Conservation (phyloP, 2,888 invertebrate species). For the Cephus pulcher region DNA sequence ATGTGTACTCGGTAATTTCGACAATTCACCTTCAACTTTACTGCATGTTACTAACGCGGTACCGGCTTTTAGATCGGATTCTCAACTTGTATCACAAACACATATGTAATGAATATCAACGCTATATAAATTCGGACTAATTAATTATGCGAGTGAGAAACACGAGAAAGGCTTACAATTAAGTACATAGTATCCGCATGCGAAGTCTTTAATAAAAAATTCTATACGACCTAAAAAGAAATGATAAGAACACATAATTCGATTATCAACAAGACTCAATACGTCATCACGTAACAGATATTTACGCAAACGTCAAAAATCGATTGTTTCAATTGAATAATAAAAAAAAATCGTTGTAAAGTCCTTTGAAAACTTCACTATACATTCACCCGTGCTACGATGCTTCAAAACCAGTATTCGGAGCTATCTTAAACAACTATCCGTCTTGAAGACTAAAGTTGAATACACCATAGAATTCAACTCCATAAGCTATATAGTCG, state of each 20-base stretch:
- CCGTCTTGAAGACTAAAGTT: neutral
- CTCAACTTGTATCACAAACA: neutral
- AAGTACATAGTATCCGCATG: neutral
- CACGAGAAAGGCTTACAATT: neutral
- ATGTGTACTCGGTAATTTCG: conserved; percentile 20
- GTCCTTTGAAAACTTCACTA: neutral
- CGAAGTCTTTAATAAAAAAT: too few relatives aligned
- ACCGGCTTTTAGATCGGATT: neutral
- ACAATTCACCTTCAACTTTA: conserved; percentile 1
- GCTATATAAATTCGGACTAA: neutral
- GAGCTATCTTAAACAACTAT: neutral
- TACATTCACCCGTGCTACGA: neutral
- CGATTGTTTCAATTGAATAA: neutral
- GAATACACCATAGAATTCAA: neutral
- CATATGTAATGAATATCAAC: neutral
- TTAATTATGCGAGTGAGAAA: neutral
- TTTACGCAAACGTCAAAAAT: neutral
- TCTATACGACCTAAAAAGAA: too few relatives aligned
- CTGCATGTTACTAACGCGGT: neutral
- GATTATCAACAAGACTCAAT: neutral
- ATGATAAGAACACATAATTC: neutral
- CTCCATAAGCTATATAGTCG: neutral
- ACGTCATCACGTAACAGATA: too few relatives aligned
- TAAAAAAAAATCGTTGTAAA: neutral
- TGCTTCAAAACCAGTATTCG: neutral